Percentiles rank a stretch among this genome's conserved stretches.
Evolutionary conservation across 1,140 invertebrate species (phyloP).

Genomic region (Vollenhovia emeryi): DNA sequence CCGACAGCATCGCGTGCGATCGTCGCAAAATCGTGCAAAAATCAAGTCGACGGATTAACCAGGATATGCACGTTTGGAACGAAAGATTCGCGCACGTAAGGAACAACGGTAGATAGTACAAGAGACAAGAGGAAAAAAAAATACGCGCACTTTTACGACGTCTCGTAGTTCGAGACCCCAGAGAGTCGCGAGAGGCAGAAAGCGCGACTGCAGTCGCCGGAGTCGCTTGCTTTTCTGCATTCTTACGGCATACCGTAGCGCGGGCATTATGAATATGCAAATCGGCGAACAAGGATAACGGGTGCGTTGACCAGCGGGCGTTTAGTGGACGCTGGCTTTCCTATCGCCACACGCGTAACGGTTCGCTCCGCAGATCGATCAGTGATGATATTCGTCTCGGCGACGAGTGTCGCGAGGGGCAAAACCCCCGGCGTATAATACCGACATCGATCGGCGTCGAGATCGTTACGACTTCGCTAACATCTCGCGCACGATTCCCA

Average conservation of each 20-base stretch:
- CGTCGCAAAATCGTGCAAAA: neutral
- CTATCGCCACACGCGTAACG: constrained; percentile 54
- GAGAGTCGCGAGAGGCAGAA: neutral
- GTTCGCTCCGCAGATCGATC: constrained; percentile 16
- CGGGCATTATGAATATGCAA: constrained; percentile 75
- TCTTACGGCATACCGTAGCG: constrained; percentile 68
- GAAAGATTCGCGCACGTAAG: constrained; percentile 31
- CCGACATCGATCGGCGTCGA: neutral
- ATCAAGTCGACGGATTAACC: constrained; percentile 8
- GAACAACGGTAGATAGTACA: neutral
- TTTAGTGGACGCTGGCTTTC: constrained; percentile 19
- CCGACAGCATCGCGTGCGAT: neutral
- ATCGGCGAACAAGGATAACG: constrained; percentile 72
- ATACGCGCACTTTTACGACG: constrained; percentile 37
- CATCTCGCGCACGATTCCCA: neutral
- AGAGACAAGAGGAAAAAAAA: neutral
- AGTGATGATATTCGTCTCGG: constrained; percentile 50
- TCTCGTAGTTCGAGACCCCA: constrained; percentile 1
- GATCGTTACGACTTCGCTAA: constrained; percentile 27
- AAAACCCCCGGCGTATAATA: neutral
- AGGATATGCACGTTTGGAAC: constrained; percentile 5
- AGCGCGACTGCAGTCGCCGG: constrained; percentile 27
- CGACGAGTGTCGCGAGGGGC: neutral
- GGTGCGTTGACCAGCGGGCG: constrained; percentile 71
- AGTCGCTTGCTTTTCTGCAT: constrained; percentile 70